Conservation (phyloP, 2,113 vertebrate species). For the Cercopithecus mona region DNA sequence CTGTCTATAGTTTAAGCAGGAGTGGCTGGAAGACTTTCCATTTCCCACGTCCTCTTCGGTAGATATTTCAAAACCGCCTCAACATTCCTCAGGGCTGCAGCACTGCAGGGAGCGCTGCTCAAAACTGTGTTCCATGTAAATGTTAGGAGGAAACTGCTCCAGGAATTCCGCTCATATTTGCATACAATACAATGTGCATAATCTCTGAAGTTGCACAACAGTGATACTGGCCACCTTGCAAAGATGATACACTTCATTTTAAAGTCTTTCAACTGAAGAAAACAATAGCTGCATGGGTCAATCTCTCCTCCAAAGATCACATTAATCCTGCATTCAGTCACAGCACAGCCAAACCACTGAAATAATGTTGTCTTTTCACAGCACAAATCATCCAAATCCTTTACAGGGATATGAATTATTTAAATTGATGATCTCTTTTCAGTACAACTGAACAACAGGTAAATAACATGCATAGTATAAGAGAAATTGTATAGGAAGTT, state of each 20-base stretch:
- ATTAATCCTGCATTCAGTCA: neutral
- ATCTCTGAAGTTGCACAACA: neutral
- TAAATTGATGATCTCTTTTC: conserved; percentile 7
- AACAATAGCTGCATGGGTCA: neutral
- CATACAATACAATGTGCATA: neutral
- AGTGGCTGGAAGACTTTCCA: neutral
- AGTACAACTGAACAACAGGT: neutral
- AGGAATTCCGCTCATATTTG: neutral
- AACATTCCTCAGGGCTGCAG: neutral
- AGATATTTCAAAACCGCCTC: neutral
- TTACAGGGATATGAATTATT: conserved; percentile 46
- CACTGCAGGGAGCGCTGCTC: neutral
- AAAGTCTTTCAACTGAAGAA: neutral
- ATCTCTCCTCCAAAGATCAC: conserved; percentile 27
- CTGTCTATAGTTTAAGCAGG: neutral
- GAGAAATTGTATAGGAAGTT: neutral
- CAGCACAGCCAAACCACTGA: neutral
- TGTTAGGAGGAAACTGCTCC: neutral
- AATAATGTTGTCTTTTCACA: neutral
- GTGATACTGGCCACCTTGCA: neutral
- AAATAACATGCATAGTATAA: neutral
- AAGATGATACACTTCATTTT: neutral
- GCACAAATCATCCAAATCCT: conserved; percentile 1
- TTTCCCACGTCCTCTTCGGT: neutral
- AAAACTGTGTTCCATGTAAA: neutral